These are phyloP conservation scores for Papilio helenus DNA, from an alignment of 1,140 invertebrate species.

Conservation along the genomic window DNA sequence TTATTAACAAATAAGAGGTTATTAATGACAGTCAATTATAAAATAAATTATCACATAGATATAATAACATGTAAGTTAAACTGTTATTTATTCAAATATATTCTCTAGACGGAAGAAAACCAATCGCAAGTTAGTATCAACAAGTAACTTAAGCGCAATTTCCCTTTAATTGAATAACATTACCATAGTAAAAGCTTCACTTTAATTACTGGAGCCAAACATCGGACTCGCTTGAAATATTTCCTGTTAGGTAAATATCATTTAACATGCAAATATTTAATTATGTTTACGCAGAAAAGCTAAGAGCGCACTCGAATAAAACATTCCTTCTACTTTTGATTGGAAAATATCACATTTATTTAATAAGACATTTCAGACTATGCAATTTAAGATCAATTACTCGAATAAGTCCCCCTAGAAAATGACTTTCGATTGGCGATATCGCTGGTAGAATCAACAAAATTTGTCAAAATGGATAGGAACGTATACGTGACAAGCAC, in stretches of 20 bases:
- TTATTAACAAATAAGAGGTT: too few species aligned
- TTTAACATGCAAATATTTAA: slow-evolving; percentile 60
- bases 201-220: slow-evolving; percentile 70
- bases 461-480: too few species aligned
- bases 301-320: slow-evolving; percentile 32
- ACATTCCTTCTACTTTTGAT: neutral
- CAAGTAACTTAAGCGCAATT: slow-evolving; percentile 66
- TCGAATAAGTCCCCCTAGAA: too few species aligned
- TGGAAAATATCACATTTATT: neutral
- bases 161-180: slow-evolving; percentile 77
- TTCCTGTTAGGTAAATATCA: slow-evolving; percentile 61
- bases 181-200: slow-evolving; percentile 73
- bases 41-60: neutral
- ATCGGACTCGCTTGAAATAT: slow-evolving; percentile 63
- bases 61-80: slow-evolving; percentile 4
- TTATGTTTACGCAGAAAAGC: slow-evolving; percentile 33
- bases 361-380: too few species aligned
- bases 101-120: slow-evolving; percentile 58
- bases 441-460: too few species aligned
- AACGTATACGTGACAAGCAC: too few species aligned
- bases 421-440: too few species aligned
- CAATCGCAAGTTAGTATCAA: slow-evolving; percentile 69
- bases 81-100: slow-evolving; percentile 43
- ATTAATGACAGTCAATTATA: slow-evolving; percentile 4
- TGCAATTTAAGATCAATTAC: too few species aligned